phyloP scores from a whole-genome alignment of 2,888 invertebrate species.

The Ormyrus labotus region DNA sequence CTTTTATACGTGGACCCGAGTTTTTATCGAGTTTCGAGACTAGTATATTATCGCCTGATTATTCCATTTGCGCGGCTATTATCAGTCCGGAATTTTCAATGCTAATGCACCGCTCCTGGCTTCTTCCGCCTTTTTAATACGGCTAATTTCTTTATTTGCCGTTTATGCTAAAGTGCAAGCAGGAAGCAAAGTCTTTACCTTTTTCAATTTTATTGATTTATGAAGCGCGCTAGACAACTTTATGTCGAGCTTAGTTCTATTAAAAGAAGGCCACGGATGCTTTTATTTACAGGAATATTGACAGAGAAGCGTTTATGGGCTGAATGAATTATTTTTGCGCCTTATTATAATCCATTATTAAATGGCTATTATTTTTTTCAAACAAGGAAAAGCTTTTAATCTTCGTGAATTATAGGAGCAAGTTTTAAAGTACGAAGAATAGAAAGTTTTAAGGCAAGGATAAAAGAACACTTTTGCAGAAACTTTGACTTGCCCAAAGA shows the following conservation, averaged over 20 bases:
- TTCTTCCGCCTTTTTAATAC: neutral
- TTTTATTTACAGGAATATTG: neutral
- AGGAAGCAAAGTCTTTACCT: constrained; percentile 1
- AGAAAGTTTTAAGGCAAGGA: constrained; percentile 31
- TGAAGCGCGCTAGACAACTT: neutral
- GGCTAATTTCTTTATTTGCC: neutral
- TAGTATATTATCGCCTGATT: constrained; percentile 14
- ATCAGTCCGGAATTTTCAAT: constrained; percentile 18
- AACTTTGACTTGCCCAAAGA: neutral
- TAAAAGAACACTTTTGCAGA: constrained; percentile 12
- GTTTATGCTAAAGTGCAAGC: no score
- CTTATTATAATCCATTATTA: neutral
- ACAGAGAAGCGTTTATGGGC: neutral
- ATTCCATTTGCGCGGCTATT: constrained; percentile 32
- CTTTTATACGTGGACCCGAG: constrained; percentile 13
- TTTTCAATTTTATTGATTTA: neutral
- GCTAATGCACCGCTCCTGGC: neutral
- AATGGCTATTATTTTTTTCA: constrained; percentile 20
- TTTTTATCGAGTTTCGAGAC: constrained; percentile 17
- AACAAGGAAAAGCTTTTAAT: constrained; percentile 24
- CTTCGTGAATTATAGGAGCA: constrained; percentile 31
- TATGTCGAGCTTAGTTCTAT: neutral
- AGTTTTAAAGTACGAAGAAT: constrained; percentile 30
- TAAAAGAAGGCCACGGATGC: neutral
- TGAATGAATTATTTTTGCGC: neutral